These are phyloP conservation scores for Hiodon tergisus DNA, from an alignment of 2,113 vertebrate genomes.

Conservation along the genomic window DNA sequence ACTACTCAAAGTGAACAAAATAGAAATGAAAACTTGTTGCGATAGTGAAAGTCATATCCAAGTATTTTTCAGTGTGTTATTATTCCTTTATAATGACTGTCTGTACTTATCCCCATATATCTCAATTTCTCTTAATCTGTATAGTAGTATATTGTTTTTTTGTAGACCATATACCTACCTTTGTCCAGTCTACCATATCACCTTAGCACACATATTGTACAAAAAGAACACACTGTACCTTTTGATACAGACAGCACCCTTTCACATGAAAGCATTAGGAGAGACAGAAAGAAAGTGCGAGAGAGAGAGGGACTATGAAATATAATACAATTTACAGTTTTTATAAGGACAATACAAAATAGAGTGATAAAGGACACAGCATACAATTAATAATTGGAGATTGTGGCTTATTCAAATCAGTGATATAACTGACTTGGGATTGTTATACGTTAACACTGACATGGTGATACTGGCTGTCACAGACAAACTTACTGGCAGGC, in stretches of 20 bases:
- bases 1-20: neutral
- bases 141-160: neutral
- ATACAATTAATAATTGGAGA: neutral
- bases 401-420: neutral
- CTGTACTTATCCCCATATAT: neutral
- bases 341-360: neutral
- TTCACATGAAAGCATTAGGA: too few species aligned
- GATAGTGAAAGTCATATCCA: too few species aligned
- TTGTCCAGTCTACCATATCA: neutral
- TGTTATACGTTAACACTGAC: neutral
- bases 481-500: conserved; percentile 8
- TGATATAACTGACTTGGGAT: neutral
- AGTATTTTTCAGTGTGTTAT: neutral
- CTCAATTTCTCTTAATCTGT: neutral
- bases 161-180: neutral
- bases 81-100: neutral
- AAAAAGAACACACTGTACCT: neutral
- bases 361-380: neutral
- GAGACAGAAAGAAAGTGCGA: neutral
- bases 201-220: neutral
- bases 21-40: neutral
- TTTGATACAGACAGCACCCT: neutral
- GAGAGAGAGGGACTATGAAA: neutral
- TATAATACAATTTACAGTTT: neutral
- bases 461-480: neutral